Evolutionary conservation across 2,113 vertebrate species (phyloP).

Genomic region (Tauraco erythrolophus): DNA sequence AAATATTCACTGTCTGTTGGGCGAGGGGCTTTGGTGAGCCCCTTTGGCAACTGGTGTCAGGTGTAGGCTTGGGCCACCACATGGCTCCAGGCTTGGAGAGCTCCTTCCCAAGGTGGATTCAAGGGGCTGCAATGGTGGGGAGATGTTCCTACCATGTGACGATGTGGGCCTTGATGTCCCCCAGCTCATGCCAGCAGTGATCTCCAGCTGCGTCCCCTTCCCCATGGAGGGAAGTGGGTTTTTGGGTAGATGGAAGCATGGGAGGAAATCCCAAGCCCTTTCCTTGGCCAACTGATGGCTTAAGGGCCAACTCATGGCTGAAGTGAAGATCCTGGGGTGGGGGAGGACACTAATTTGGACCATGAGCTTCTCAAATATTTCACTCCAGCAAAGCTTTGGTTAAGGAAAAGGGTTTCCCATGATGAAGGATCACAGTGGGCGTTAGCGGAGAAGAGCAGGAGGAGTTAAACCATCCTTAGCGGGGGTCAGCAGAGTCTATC

Average conservation of each 20-base stretch:
- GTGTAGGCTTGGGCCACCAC: background rate
- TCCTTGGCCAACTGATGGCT: background rate
- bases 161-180: background rate
- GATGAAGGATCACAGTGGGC: fast-evolving
- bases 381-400: background rate
- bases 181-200: background rate
- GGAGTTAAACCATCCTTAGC: background rate
- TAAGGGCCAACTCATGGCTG: background rate
- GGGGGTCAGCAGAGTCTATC: background rate
- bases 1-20: background rate
- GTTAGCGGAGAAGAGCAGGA: background rate
- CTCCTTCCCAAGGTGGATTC: background rate
- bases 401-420: background rate
- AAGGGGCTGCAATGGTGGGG: fast-evolving
- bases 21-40: background rate
- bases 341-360: background rate
- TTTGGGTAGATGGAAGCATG: background rate
- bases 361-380: background rate
- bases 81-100: background rate
- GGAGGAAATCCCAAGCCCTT: background rate
- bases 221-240: fast-evolving
- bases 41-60: background rate
- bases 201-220: background rate
- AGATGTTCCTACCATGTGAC: background rate
- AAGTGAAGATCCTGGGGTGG: background rate